A percentile compares a stretch with the other conserved stretches of the same genome.
Conservation (phyloP, 1,140 invertebrate genomes). For the Danaus plexippus region DNA sequence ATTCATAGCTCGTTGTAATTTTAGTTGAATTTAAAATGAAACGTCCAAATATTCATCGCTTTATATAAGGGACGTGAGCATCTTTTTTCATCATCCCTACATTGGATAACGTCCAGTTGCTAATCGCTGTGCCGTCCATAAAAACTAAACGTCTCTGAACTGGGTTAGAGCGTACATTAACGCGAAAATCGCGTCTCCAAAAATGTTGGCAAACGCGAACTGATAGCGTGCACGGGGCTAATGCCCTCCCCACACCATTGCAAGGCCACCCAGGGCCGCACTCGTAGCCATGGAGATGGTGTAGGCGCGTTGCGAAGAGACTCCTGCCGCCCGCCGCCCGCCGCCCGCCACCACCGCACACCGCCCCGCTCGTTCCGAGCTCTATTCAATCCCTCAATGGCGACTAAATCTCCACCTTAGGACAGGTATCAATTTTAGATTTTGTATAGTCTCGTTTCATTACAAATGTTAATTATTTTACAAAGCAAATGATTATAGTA, state of each 20-base stretch:
- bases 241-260: constrained; percentile 68
- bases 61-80: not conserved
- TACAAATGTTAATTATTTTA: too few species aligned
- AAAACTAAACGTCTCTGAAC: constrained; percentile 19
- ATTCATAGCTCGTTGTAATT: too few species aligned
- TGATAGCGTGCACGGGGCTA: constrained; percentile 66
- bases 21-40: too few species aligned
- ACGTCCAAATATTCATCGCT: too few species aligned
- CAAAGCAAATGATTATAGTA: too few species aligned
- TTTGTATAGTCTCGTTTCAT: constrained; percentile 7
- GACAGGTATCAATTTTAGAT: constrained; percentile 31
- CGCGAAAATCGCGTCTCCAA: constrained; percentile 54
- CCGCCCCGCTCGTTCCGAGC: constrained; percentile 44
- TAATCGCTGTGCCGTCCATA: constrained; percentile 5
- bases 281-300: constrained; percentile 61
- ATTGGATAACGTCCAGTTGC: constrained; percentile 8
- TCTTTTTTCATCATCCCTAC: not conserved
- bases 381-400: constrained; percentile 63
- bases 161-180: constrained; percentile 36
- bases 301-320: constrained; percentile 62
- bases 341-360: constrained; percentile 18
- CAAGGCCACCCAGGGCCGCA: constrained; percentile 67
- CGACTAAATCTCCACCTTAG: constrained; percentile 51
- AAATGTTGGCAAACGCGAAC: constrained; percentile 58
- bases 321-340: constrained; percentile 22